These are phyloP conservation scores for Spongilla lacustris DNA, from an alignment of 37 sponge, comb jelly and placozoan species.

Conservation along the genomic window DNA sequence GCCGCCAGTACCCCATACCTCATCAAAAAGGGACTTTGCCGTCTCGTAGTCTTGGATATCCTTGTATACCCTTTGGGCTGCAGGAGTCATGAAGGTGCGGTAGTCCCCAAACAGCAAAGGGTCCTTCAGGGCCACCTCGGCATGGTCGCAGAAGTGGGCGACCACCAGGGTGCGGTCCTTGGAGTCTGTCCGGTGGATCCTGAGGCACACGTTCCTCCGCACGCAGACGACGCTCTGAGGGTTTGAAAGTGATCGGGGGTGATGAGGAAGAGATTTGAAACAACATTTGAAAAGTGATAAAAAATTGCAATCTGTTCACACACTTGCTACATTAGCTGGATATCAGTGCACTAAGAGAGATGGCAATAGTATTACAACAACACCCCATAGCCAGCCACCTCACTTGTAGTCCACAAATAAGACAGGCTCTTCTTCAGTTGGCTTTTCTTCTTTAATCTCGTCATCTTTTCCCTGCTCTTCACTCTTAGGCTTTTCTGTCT, in stretches of 20 bases:
- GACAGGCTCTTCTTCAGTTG: too few relatives aligned
- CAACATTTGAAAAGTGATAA: too few relatives aligned
- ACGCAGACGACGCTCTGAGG: conserved; percentile 69
- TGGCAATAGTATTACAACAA: too few relatives aligned
- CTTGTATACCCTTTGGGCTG: conserved; percentile 88
- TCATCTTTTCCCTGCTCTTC: too few relatives aligned
- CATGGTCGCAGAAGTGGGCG: conserved; percentile 68
- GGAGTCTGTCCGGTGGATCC: conserved; percentile 86
- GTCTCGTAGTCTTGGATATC: conserved; percentile 94
- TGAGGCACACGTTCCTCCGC: conserved; percentile 96
- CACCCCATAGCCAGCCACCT: too few relatives aligned
- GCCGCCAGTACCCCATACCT: conserved; percentile 41
- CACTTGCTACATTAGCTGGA: too few relatives aligned
- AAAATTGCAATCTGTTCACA: too few relatives aligned
- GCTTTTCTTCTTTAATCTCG: too few relatives aligned
- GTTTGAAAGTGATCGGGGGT: conserved; percentile 79
- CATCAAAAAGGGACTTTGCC: conserved; percentile 89
- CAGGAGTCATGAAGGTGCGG: conserved; percentile 86
- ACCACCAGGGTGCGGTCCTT: conserved; percentile 81
- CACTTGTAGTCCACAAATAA: too few relatives aligned
- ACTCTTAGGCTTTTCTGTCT: too few relatives aligned
- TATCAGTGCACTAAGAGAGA: too few relatives aligned
- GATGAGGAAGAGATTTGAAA: conserved; percentile 82
- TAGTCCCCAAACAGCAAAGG: conserved; percentile 96
- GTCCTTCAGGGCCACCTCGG: conserved; percentile 77